These are phyloP conservation scores for Thaumetopoea pityocampa DNA, from an alignment of 1,140 invertebrate species.

Conservation along the genomic window DNA sequence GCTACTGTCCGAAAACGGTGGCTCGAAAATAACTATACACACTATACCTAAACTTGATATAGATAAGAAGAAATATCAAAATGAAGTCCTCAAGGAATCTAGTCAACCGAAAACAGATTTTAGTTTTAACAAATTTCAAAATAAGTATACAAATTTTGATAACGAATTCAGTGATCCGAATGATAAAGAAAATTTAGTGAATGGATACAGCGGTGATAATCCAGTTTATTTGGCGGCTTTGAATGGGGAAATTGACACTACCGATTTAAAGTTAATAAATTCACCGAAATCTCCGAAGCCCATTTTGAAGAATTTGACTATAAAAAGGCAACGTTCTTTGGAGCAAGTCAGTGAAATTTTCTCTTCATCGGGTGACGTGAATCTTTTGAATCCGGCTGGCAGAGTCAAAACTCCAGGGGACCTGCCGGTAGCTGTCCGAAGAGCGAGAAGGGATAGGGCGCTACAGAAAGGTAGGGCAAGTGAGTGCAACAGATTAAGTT, in stretches of 20 bases:
- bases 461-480: constrained; percentile 59
- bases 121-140: constrained; percentile 54
- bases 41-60: constrained; percentile 37
- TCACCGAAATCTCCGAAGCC: constrained; percentile 45
- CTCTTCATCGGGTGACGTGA: constrained; percentile 75
- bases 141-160: constrained; percentile 60
- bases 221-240: constrained; percentile 61
- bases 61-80: constrained; percentile 48
- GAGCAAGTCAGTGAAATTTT: constrained; percentile 84
- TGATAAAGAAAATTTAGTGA: constrained; percentile 58
- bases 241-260: constrained; percentile 51
- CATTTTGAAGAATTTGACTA: constrained; percentile 45
- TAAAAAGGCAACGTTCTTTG: constrained; percentile 78
- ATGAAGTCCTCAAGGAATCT: constrained; percentile 57
- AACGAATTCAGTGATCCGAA: constrained; percentile 66
- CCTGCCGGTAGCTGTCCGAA: constrained; percentile 84
- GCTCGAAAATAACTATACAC: constrained; percentile 71
- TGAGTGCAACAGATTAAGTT: constrained; percentile 81
- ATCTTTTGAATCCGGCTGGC: constrained; percentile 83
- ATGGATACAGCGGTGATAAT: constrained; percentile 61
- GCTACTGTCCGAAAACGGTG: constrained; percentile 66
- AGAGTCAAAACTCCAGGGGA: constrained; percentile 89
- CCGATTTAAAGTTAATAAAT: constrained; percentile 37
- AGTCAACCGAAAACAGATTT: constrained; percentile 49
- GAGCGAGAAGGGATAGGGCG: constrained; percentile 77